These are phyloP conservation scores for Heliconius sara DNA, from an alignment of 2,888 invertebrate species.

Conservation along the genomic window DNA sequence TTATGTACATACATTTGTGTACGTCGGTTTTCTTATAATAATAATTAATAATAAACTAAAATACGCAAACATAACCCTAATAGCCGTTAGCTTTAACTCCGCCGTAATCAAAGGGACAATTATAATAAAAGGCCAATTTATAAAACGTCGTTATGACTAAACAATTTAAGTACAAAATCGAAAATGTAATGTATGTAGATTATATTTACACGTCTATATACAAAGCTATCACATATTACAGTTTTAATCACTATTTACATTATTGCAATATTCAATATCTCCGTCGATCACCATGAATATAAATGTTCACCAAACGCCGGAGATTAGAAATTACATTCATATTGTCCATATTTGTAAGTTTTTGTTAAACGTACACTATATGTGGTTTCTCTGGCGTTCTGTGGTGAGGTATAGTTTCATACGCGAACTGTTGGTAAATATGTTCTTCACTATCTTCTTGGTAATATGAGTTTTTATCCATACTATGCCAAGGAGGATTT, in stretches of 20 bases:
- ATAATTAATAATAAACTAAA: conserved; percentile 35
- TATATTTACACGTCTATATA: conserved; percentile 81
- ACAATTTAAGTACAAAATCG: conserved; percentile 79
- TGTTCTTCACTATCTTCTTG: conserved; percentile 81
- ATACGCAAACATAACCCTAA: conserved; percentile 39
- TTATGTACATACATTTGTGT: conserved; percentile 38
- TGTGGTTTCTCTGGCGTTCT: conserved; percentile 83
- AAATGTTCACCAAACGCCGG: conserved; percentile 61
- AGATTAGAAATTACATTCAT: conserved; percentile 70
- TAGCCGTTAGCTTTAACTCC: conserved; percentile 21
- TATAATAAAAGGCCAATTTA: conserved; percentile 41
- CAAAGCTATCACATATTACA: conserved; percentile 84
- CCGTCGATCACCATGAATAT: conserved; percentile 58
- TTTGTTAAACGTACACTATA: conserved; percentile 85
- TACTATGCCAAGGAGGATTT: conserved; percentile 81
- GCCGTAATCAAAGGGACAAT: conserved; percentile 15
- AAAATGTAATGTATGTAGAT: conserved; percentile 72
- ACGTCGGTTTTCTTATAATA: conserved; percentile 25
- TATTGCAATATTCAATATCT: conserved; percentile 76
- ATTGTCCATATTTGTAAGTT: conserved; percentile 74
- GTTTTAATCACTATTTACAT: conserved; percentile 81
- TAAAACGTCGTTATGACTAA: conserved; percentile 59
- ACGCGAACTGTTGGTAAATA: conserved; percentile 82
- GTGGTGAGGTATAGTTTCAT: conserved; percentile 81
- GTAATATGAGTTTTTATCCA: conserved; percentile 79